Base-by-base conservation (phyloP, 2,888 invertebrate genomes). In the Tetheella fluctuosa region DNA sequence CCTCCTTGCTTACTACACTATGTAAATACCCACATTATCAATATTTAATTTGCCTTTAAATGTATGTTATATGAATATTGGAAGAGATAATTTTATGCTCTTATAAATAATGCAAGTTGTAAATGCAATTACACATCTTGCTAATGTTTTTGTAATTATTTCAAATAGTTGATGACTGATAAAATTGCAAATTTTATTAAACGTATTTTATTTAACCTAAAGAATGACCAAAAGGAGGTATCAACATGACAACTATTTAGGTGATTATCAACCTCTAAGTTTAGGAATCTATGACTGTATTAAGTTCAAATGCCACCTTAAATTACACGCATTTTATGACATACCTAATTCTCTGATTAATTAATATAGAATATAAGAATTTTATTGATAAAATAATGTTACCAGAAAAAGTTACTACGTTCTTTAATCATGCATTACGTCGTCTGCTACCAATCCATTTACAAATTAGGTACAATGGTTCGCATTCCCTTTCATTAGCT, bases 401-500 rank as follows among this genome's bases (percentile, higher is more conserved):
- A 0, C 17, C 20, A 37, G 4, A 55, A 12, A 20, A 34, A 34
- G 13, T 23, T 15, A 15, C 55, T 20, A 30, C 2, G 34, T 34
- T 34, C 20, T 30, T 17, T 20, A 55, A 55, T 55, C 15, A 34
- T 20, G 15, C 34, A 55, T 48, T 10, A 48, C 48, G 48, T 17
- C 15, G 25, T 30, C 55, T 23, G 37, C 20, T 20, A 55, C 34
- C 13, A 8, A 25, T 10, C 12, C 4, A 20, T 30, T 34, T 34
- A 34, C 5, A 55, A 55, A 34, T 55, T 55, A 55, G 20, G 20
- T 20, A 17, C 17, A 48, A 48, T 48, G 20, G 20, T 10, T 39
- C n/a, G 68, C 64, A 64, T 56, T 64, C 68, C 67, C 66, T 76
- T 70, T 72, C 69, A 72, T 76, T 79, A 74, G 67, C 67, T 68